Evolutionary conservation across 2,113 vertebrate genomes (phyloP).

Genomic region (Capreolus pygargus): DNA sequence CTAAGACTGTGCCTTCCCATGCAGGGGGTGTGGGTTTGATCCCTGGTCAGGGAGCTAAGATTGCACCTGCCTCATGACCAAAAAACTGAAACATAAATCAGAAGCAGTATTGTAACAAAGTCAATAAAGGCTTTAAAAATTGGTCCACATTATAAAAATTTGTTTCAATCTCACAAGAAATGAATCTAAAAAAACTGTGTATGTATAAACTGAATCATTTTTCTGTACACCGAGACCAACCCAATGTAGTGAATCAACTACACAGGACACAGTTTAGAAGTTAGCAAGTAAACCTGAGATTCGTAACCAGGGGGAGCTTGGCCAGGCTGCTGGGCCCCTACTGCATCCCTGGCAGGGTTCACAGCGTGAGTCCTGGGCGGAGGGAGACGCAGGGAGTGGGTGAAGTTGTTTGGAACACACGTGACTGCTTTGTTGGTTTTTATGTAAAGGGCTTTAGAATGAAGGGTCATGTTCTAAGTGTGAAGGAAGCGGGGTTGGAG

Average conservation of each 20-base stretch:
- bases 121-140: background rate
- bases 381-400: background rate
- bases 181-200: background rate
- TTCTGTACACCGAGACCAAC: no score
- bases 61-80: background rate
- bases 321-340: background rate
- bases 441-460: background rate
- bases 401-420: background rate
- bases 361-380: background rate
- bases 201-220: background rate
- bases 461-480: background rate
- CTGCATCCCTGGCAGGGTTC: accelerated
- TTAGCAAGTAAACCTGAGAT: no score
- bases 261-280: accelerated
- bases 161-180: background rate
- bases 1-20: background rate
- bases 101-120: background rate
- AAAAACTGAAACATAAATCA: background rate
- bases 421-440: background rate
- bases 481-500: background rate
- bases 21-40: no score
- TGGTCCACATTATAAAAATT: background rate
- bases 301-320: no score
- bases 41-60: background rate
- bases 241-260: no score